phyloP scores from a whole-genome alignment of 1,140 invertebrate genomes.

The Panagrolaimus sp. region DNA sequence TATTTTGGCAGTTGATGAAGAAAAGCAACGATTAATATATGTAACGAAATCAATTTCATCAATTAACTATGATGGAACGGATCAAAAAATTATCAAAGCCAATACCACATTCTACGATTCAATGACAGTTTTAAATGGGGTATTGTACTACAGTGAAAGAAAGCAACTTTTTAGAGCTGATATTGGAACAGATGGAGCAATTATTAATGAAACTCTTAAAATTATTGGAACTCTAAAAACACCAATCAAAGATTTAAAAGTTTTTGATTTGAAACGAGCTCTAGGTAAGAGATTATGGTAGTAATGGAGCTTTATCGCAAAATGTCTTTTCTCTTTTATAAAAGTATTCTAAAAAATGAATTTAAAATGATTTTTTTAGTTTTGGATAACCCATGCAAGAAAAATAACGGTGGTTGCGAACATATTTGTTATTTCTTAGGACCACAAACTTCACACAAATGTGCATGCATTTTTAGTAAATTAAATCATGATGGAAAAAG shows the following conservation, averaged over 20 bases:
- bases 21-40: not conserved
- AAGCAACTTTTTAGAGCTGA: not conserved
- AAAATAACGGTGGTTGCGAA: slow-evolving; percentile 7
- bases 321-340: too few relatives aligned
- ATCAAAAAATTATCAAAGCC: not conserved
- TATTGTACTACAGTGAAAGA: not conserved
- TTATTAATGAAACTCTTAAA: slow-evolving; percentile 5
- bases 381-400: not conserved
- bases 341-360: too few relatives aligned
- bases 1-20: not conserved
- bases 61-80: slow-evolving; percentile 3
- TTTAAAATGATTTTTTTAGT: not conserved
- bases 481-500: slow-evolving; percentile 11
- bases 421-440: slow-evolving; percentile 17
- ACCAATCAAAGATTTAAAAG: not conserved
- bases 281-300: not conserved
- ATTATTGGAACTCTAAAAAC: not conserved
- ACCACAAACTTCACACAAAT: not conserved
- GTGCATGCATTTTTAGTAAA: slow-evolving; percentile 18
- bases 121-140: not conserved
- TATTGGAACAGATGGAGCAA: not conserved
- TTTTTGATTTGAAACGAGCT: not conserved
- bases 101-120: not conserved
- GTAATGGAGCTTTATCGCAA: too few relatives aligned
- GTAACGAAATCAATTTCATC: not conserved